Evolutionary conservation across 1,140 invertebrate species (phyloP), one percentile per base, ranked within the genome.

Genomic region (Leptopilina clavipes): DNA sequence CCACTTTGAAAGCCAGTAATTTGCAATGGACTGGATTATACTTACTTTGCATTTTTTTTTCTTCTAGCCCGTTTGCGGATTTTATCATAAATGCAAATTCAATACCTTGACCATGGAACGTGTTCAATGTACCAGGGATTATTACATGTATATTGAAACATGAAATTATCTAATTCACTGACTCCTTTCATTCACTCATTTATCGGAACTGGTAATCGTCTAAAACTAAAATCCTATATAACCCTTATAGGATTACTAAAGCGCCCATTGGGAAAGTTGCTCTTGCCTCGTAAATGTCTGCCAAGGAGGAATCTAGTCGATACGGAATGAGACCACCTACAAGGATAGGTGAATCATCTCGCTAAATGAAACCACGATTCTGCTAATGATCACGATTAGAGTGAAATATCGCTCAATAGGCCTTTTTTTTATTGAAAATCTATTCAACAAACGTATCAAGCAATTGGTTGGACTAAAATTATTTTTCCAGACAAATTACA

Each of bases 151-250:
- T 31, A 31, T 31, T 14, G 11, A 12, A 65, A 31, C 12, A 22
- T 65, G 59, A 65, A 65, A 65, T 65, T 65, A 65, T 65, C 59
- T 65, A 65, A 37, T 65, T 65, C 59, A 65, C 59, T 65, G 59
- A 65, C 59, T 65, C 18, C 25, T 59, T 31, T 37, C 59, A 65
- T 65, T 65, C 59, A 65, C 19, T 65, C 11, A 6, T 25, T 31
- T 65, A 65, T 65, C 14, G 6, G 25, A 31, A n/a, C 59, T 65
- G 9, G 25, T 65, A 31, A 31, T 31, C 59, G 22, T 22, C 56
- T 25, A 25, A 31, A 59, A 12, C 18, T 25, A 25, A 31, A 59
- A 12, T 8, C 56, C 9, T 14, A 12, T 52, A 52, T 52, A 52
- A 45, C 11, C 48, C 48, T 17, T 17, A 5, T 37, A n/a, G 12